A percentile compares a stretch with the other conserved stretches of the same genome.
These are phyloP conservation scores for Pecten maximus DNA, from an alignment of 2,888 invertebrate genomes.

Conservation along the genomic window DNA sequence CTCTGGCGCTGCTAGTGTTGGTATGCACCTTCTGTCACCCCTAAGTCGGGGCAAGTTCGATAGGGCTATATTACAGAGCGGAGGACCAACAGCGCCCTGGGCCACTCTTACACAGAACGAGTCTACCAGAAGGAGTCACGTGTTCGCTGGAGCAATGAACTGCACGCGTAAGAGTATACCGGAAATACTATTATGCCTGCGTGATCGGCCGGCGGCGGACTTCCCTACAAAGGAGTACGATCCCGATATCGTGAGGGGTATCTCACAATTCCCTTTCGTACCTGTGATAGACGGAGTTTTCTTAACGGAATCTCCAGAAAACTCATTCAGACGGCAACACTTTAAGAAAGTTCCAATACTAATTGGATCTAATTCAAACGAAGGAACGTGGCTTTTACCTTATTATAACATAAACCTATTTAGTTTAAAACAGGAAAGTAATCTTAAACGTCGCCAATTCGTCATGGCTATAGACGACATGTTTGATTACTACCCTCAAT, in stretches of 20 bases:
- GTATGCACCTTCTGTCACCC: slow-evolving; percentile 90
- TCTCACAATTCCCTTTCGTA: slow-evolving; percentile 94
- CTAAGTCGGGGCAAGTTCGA: slow-evolving; percentile 89
- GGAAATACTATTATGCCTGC: slow-evolving; percentile 90
- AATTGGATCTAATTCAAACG: slow-evolving; percentile 95
- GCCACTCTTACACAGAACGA: slow-evolving; percentile 93
- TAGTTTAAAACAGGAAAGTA: slow-evolving; percentile 54
- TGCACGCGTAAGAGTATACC: slow-evolving; percentile 87
- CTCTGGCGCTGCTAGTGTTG: slow-evolving; percentile 97
- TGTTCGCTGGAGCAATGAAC: slow-evolving; percentile 91
- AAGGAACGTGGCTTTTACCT: slow-evolving; percentile 96
- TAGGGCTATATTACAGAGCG: slow-evolving; percentile 96
- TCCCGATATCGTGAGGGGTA: slow-evolving; percentile 82
- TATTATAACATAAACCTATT: slow-evolving; percentile 88
- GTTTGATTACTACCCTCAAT: slow-evolving; percentile 87
- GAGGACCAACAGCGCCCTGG: slow-evolving; percentile 96
- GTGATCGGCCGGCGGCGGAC: slow-evolving; percentile 78
- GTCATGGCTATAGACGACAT: slow-evolving; percentile 90
- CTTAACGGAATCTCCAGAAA: slow-evolving; percentile 89
- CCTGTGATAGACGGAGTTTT: slow-evolving; percentile 97
- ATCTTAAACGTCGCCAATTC: slow-evolving; percentile 91
- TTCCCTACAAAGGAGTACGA: slow-evolving; percentile 69
- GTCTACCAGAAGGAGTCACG: slow-evolving; percentile 88
- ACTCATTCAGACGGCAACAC: slow-evolving; percentile 89
- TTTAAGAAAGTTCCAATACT: slow-evolving; percentile 96